Percentiles rank a stretch among this genome's conserved stretches.
These are phyloP conservation scores for Todiramphus chloris DNA, from an alignment of 2,113 vertebrate species.

Conservation along the genomic window DNA sequence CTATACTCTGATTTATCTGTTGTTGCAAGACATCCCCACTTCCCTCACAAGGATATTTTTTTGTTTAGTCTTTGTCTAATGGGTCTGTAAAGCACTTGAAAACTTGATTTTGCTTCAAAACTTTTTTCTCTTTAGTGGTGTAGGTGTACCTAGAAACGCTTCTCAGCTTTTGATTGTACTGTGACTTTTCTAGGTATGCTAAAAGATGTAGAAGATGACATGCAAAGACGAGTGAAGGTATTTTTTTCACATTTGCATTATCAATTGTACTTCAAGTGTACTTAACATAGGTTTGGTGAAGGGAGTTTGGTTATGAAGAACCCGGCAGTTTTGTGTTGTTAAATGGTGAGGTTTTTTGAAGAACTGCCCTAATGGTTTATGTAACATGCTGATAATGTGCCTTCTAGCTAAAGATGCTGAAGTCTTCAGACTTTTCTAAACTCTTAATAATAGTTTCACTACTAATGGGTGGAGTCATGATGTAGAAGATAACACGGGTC, in stretches of 20 bases:
- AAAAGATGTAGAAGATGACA: conserved; percentile 97
- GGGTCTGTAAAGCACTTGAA: neutral
- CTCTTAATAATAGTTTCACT: neutral
- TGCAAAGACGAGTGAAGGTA: conserved; percentile 99
- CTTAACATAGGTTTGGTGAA: neutral
- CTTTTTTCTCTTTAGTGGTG: neutral
- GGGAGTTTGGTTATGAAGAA: neutral
- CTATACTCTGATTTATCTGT: neutral
- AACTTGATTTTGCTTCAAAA: neutral
- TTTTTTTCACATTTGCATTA: neutral
- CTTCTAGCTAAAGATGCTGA: neutral
- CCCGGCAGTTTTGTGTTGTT: neutral
- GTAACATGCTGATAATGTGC: neutral
- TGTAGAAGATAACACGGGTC: neutral
- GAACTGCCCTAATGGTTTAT: neutral
- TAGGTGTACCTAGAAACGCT: neutral
- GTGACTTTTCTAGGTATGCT: conserved; percentile 86
- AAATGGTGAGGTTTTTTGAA: neutral
- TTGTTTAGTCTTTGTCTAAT: neutral
- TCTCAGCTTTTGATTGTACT: neutral
- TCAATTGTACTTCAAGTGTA: neutral
- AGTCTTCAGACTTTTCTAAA: neutral
- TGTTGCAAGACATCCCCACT: neutral
- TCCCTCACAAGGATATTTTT: neutral
- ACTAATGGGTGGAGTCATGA: neutral